Base-by-base conservation (phyloP, 2,888 invertebrate genomes). In the Tridacna gigas region DNA sequence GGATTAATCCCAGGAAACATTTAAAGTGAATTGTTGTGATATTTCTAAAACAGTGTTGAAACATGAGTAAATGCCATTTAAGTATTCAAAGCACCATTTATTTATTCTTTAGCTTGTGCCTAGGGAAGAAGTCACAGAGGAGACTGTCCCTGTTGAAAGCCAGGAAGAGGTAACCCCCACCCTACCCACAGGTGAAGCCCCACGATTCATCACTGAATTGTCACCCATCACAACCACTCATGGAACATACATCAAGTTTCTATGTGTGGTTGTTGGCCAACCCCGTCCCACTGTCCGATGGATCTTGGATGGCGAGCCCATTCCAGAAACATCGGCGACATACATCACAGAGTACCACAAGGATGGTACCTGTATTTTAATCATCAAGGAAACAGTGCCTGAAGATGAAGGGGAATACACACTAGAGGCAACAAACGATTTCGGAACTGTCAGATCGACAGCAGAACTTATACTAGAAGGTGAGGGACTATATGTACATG, bases 401-500 rank as follows among this genome's bases (percentile, higher is more conserved):
- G 97, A 97, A 91, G 99, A 99, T 95, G 98, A 98, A 13, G 99
- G 99, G 25, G 97, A 99, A 1, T 99, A 99, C 94, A 98, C 98
- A 12, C 98, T 98, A 92, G 97, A 98, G 95, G 99, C 99, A 0
- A 97, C 97, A 78, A 99, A 99, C 94, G 97, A 97, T 93, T 96
- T 98, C 37, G 99, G 99, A 15, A 98, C 98, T 96, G 98, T 98
- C 20, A 97, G 98, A 12, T 98, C 98, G 20, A 92, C 93, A 60
- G 95, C 95, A 73, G 90, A 92, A 63, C 91, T 94, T 65, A 88
- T 89, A 60, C 85, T 94, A n/a, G 89, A 88, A 91, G 93, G 93
- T 93, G 86, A 76, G 92, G 67, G 22, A 47, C 18, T 65, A 26
- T 26, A 25, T 56, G 26, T 4, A 66, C n/a, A 5, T 71, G 0